Percentiles rank a stretch among this genome's conserved stretches.
These are phyloP conservation scores for Propithecus perrieri DNA, from an alignment of 2,797 vertebrate genomes.

Conservation along the genomic window DNA sequence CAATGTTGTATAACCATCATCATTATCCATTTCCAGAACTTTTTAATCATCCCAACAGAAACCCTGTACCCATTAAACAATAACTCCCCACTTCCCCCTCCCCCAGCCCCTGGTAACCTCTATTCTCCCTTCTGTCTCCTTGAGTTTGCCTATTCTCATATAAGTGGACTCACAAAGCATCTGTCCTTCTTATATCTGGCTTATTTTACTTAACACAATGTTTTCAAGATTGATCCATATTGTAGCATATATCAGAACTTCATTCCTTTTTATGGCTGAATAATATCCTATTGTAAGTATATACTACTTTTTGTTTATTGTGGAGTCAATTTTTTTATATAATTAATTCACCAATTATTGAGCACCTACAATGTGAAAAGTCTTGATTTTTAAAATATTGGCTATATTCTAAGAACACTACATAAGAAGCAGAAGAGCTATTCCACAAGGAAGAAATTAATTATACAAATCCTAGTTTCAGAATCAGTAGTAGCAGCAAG, in stretches of 20 bases:
- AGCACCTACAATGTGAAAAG: neutral
- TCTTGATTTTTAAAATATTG: neutral
- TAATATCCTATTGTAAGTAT: neutral
- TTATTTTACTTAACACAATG: neutral
- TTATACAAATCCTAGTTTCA: slow-evolving; percentile 24
- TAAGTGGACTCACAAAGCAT: neutral
- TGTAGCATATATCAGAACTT: neutral
- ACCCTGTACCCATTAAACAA: neutral
- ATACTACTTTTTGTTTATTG: neutral
- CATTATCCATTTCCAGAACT: neutral
- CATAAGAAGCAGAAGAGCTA: neutral
- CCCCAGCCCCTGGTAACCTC: neutral
- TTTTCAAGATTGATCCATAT: neutral
- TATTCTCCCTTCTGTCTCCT: neutral
- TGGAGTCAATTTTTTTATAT: neutral
- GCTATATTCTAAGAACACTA: neutral
- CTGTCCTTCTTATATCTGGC: neutral
- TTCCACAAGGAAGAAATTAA: slow-evolving; percentile 33
- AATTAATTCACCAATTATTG: slow-evolving; percentile 23
- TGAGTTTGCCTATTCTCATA: neutral
- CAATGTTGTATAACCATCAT: neutral
- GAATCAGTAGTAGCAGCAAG: slow-evolving; percentile 20
- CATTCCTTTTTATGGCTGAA: neutral
- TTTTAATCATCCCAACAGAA: neutral
- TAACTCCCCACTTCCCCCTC: neutral